Conservation (phyloP, 2,797 vertebrate species). For the Sternarchorhynchus goeldii region DNA sequence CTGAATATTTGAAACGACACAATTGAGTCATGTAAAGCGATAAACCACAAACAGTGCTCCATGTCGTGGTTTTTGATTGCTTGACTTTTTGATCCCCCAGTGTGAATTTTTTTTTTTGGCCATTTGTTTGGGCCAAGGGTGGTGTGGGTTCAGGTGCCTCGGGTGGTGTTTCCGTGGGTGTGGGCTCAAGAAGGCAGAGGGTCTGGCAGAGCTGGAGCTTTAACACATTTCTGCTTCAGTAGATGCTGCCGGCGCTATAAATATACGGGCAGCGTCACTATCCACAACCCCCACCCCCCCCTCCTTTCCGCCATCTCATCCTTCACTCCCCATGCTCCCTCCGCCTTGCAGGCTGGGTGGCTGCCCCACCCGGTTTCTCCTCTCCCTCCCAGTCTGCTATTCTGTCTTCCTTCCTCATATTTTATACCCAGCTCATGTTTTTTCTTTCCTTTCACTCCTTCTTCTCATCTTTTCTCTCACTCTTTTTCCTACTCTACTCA, state of each 20-base stretch:
- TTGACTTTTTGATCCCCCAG: no score
- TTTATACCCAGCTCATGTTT: not conserved
- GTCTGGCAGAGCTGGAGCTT: slow-evolving; percentile 20
- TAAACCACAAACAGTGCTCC: no score
- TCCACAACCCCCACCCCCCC: slow-evolving; percentile 48
- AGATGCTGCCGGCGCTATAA: slow-evolving; percentile 64
- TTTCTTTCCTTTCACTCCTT: slow-evolving; percentile 4
- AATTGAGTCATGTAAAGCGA: no score
- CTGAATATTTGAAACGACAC: no score
- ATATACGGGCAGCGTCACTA: slow-evolving; percentile 65
- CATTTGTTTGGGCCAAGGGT: no score
- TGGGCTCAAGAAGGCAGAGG: slow-evolving; percentile 55
- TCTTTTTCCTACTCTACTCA: slow-evolving; percentile 8
- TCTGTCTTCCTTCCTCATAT: not conserved
- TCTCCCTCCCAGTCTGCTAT: not conserved
- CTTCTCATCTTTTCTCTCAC: slow-evolving; percentile 43
- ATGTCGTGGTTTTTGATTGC: no score
- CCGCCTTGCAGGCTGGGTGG: no score
- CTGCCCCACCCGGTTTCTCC: no score
- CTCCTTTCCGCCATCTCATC: slow-evolving; percentile 24
- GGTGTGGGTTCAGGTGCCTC: no score
- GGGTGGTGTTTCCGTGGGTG: not conserved
- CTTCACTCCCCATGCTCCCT: not conserved
- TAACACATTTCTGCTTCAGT: slow-evolving; percentile 68
- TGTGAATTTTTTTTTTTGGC: no score